Percentiles rank a stretch among this genome's conserved stretches.
These are phyloP conservation scores for Ginglymostoma cirratum DNA, from an alignment of 2,113 vertebrate species.

Conservation along the genomic window DNA sequence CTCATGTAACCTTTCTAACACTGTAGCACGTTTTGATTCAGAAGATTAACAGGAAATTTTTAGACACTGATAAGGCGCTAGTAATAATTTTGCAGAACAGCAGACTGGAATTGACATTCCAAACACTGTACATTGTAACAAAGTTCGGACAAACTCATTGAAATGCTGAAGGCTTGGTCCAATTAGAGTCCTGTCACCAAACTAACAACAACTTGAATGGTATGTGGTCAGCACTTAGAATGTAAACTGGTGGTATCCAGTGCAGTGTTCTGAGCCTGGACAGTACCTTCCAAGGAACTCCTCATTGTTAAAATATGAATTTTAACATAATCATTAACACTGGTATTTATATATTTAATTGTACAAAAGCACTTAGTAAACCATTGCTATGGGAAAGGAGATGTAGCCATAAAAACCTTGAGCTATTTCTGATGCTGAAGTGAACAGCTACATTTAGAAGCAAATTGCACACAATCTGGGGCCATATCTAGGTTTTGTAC, in stretches of 20 bases:
- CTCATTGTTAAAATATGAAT: neutral
- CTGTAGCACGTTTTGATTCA: neutral
- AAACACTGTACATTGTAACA: neutral
- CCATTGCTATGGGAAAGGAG: neutral
- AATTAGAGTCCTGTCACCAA: neutral
- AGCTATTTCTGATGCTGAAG: neutral
- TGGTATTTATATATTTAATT: too few relatives aligned
- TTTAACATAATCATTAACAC: neutral
- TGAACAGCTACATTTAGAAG: neutral
- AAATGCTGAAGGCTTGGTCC: neutral
- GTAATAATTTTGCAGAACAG: neutral
- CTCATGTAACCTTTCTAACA: neutral
- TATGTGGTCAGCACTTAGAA: neutral
- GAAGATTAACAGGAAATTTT: neutral
- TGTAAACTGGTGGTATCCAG: neutral
- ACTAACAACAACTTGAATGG: neutral
- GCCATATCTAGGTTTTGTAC: neutral
- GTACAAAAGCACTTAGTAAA: neutral
- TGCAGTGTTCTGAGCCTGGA: neutral
- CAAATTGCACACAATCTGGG: neutral
- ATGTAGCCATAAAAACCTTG: neutral
- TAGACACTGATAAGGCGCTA: neutral
- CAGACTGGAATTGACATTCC: neutral
- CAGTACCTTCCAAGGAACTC: neutral
- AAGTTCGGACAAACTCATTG: neutral